A percentile compares a stretch with the other conserved stretches of the same genome.
These are phyloP conservation scores for Suricata suricatta DNA, from an alignment of 2,113 vertebrate genomes.

Conservation along the genomic window DNA sequence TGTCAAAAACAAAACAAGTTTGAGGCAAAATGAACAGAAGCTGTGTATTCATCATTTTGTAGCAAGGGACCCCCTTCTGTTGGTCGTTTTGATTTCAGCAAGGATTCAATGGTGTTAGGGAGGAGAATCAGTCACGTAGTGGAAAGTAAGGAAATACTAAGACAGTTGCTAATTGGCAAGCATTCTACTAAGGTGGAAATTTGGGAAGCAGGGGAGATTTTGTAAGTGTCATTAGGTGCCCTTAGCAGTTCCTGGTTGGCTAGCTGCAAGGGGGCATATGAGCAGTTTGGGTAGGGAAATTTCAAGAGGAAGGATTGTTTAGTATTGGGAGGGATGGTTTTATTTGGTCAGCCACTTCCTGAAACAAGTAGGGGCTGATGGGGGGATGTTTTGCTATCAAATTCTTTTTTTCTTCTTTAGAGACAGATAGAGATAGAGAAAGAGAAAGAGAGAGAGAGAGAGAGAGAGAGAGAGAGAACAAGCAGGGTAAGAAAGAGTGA, in stretches of 20 bases:
- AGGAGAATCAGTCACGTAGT: not conserved
- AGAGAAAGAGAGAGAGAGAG: no score
- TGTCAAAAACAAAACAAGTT: slow-evolving; percentile 29
- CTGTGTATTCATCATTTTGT: not conserved
- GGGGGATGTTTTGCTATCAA: not conserved
- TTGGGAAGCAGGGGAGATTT: not conserved
- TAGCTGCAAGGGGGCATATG: not conserved
- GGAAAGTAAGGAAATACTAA: not conserved
- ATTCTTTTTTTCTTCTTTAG: no score
- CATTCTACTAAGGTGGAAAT: not conserved
- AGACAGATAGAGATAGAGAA: no score
- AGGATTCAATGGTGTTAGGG: not conserved
- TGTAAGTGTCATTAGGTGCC: not conserved
- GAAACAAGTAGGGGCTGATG: not conserved
- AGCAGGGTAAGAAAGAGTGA: no score
- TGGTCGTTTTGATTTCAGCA: not conserved
- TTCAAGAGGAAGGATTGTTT: slow-evolving; percentile 25
- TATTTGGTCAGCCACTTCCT: not conserved
- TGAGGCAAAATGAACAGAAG: slow-evolving; percentile 1
- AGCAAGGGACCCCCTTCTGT: not conserved
- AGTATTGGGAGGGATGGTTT: not conserved
- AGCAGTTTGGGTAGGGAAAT: not conserved
- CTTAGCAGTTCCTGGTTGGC: not conserved
- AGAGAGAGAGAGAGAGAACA: no score
- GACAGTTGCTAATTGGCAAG: not conserved